A percentile compares a stretch with the other conserved stretches of the same genome.
Conservation (phyloP, 2,113 vertebrate species). For the Turnix velox region DNA sequence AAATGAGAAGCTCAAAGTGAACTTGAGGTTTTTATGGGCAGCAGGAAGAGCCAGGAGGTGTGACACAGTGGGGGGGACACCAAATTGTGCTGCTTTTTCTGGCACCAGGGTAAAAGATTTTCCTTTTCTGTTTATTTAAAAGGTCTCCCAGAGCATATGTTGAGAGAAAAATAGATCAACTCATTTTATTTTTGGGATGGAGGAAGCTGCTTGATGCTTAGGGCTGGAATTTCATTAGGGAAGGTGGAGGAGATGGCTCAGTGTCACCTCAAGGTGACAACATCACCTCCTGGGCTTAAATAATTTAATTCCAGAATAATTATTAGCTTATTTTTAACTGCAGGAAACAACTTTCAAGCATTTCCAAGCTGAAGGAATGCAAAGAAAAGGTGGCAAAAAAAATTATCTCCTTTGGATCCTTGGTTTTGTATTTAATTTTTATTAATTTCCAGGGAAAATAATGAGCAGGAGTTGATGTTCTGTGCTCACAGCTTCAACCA, state of each 20-base stretch:
- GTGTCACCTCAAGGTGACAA: not conserved
- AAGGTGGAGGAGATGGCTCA: not conserved
- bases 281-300: accelerated
- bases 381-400: not conserved
- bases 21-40: not conserved
- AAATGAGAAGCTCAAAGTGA: not conserved
- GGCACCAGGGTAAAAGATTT: not conserved
- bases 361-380: not conserved
- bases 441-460: not conserved
- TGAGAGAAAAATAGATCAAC: not conserved
- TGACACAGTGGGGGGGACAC: accelerated
- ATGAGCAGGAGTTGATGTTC: not conserved
- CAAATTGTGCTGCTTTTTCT: not conserved
- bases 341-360: not conserved
- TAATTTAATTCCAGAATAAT: too few species aligned
- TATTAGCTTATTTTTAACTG: not conserved
- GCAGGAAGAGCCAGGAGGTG: not conserved
- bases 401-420: too few species aligned
- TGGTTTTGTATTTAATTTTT: not conserved
- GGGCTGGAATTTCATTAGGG: not conserved
- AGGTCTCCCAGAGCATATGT: not conserved
- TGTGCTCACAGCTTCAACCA: not conserved
- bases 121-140: accelerated
- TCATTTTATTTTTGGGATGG: accelerated
- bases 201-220: not conserved